phyloP scores from a whole-genome alignment of 92 coral and sea anemone genomes.

The Plumapathes pennacea region DNA sequence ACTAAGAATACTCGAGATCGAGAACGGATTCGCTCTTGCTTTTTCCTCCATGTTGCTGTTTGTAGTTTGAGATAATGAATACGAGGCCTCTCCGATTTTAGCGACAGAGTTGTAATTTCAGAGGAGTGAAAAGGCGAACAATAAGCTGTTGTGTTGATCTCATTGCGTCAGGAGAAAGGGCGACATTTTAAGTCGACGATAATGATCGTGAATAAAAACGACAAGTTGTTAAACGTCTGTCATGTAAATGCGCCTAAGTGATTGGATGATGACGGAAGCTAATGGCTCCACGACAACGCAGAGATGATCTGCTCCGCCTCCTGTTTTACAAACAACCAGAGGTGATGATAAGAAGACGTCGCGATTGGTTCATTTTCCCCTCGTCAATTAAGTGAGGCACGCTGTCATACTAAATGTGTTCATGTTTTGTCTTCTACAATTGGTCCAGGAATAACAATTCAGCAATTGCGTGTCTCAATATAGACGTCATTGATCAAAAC shows the following conservation, averaged over 20 bases:
- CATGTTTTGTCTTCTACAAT: constrained; percentile 92
- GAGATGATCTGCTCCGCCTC: constrained; percentile 95
- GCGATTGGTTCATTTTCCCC: constrained; percentile 84
- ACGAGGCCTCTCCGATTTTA: constrained; percentile 40
- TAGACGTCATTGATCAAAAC: constrained; percentile 63
- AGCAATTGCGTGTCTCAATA: constrained; percentile 88
- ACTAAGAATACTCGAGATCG: constrained; percentile 89
- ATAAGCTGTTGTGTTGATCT: constrained; percentile 90
- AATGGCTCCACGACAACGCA: constrained; percentile 97
- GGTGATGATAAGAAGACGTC: constrained; percentile 62
- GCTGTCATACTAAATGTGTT: constrained; percentile 92
- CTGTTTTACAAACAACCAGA: constrained; percentile 83
- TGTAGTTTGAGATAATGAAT: constrained; percentile 58
- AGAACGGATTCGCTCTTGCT: constrained; percentile 87
- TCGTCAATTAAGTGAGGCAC: constrained; percentile 92
- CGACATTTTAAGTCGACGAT: constrained; percentile 99
- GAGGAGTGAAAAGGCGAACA: constrained; percentile 92
- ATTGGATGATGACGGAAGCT: constrained; percentile 79
- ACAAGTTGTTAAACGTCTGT: constrained; percentile 99
- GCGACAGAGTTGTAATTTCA: constrained; percentile 68
- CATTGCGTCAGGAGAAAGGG: constrained; percentile 97
- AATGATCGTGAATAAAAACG: constrained; percentile 99
- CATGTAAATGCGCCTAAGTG: constrained; percentile 70
- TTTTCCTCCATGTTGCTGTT: constrained; percentile 89
- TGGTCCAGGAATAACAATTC: constrained; percentile 95